Percentiles rank a stretch among this genome's conserved stretches.
Evolutionary conservation across 1,140 invertebrate genomes (phyloP).

Genomic region (Luehdorfia chinensis): DNA sequence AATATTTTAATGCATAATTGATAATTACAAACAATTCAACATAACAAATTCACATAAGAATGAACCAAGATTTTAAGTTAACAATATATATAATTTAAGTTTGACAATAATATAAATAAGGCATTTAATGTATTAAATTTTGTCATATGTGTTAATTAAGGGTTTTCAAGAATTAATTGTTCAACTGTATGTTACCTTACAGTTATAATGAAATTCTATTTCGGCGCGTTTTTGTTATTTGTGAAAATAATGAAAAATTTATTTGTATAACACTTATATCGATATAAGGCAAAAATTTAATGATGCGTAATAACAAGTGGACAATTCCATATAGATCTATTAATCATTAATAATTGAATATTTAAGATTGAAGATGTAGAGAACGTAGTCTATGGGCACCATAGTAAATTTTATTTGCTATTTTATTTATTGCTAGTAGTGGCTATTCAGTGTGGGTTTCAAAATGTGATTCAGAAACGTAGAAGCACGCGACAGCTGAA

Average conservation of each 20-base stretch:
- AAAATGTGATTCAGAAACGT: conserved; percentile 1
- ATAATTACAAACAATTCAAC: conserved; percentile 16
- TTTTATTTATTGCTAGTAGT: background rate
- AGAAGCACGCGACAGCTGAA: background rate
- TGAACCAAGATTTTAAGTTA: conserved; percentile 8
- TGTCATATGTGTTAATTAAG: background rate
- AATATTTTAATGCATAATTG: conserved; percentile 17
- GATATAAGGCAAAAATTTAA: conserved; percentile 16
- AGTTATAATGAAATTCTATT: no score
- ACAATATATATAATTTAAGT: conserved; percentile 13
- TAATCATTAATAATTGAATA: background rate
- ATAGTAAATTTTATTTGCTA: background rate
- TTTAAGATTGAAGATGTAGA: conserved; percentile 9
- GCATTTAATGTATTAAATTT: conserved; percentile 2
- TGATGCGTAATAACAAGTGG: conserved; percentile 9
- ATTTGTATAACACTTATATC: conserved; percentile 7
- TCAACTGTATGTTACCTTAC: conserved; percentile 1
- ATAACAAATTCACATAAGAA: conserved; percentile 9
- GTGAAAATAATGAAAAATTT: conserved; percentile 1
- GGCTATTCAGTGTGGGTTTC: no score
- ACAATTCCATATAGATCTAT: conserved; percentile 6
- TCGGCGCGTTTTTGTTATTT: no score
- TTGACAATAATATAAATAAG: background rate
- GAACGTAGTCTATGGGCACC: conserved; percentile 4
- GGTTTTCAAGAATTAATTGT: background rate